Percentiles rank a stretch among this genome's conserved stretches.
phyloP scores from a whole-genome alignment of 2,113 vertebrate species.

The Lota lota region DNA sequence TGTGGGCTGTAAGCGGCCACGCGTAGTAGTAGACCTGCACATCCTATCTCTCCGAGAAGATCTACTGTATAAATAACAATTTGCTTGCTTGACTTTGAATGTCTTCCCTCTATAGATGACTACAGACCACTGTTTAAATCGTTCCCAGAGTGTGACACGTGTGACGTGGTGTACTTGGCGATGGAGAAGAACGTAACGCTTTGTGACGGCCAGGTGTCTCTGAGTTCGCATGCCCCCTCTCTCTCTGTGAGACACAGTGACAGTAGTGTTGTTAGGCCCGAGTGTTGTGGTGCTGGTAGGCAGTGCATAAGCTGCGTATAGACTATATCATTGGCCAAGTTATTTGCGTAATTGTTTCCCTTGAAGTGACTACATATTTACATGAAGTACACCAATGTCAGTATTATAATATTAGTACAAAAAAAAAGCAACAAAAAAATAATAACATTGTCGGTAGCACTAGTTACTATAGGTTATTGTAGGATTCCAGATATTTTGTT shows the following conservation, averaged over 20 bases:
- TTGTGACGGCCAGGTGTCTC: slow-evolving; percentile 10
- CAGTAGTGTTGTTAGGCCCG: slow-evolving; percentile 60
- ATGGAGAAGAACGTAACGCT: slow-evolving; percentile 32
- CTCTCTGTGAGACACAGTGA: slow-evolving; percentile 39
- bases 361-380: slow-evolving; percentile 63
- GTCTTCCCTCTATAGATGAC: slow-evolving; percentile 19
- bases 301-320: slow-evolving; percentile 62
- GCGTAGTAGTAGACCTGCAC: neutral
- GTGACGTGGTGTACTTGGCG: slow-evolving; percentile 48
- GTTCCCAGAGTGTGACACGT: slow-evolving; percentile 46
- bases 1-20: no score
- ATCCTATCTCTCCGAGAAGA: slow-evolving; percentile 29
- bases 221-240: slow-evolving; percentile 59
- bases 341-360: slow-evolving; percentile 58
- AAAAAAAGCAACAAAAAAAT: slow-evolving; percentile 30
- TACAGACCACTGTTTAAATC: slow-evolving; percentile 27
- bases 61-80: slow-evolving; percentile 52
- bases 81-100: slow-evolving; percentile 55
- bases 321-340: slow-evolving; percentile 65
- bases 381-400: slow-evolving; percentile 35
- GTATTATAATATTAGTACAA: slow-evolving; percentile 55
- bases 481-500: slow-evolving; percentile 57
- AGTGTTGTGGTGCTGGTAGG: slow-evolving; percentile 71
- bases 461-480: slow-evolving; percentile 49
- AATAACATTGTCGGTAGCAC: slow-evolving; percentile 51